phyloP scores from a whole-genome alignment of 2,113 vertebrate species.

The Vulpes lagopus region DNA sequence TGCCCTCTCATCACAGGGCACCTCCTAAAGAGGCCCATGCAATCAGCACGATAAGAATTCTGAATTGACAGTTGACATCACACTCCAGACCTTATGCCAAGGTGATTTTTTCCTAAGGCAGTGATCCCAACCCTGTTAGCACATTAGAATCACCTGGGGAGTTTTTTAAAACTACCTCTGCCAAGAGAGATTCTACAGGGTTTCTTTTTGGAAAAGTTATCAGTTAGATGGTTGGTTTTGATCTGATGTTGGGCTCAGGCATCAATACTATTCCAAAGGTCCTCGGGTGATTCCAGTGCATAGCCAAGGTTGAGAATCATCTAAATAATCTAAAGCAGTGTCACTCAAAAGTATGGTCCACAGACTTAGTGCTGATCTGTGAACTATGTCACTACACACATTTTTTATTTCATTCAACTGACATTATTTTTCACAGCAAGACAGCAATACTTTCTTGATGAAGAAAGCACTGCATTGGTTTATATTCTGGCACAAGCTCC shows the following conservation, averaged over 20 bases:
- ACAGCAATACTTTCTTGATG: neutral
- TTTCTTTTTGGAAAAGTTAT: neutral
- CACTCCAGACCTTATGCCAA: neutral
- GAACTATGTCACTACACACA: neutral
- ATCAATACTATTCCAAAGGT: constrained; percentile 8
- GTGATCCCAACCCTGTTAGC: neutral
- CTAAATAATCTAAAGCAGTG: neutral
- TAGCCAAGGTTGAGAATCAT: neutral
- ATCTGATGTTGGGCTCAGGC: neutral
- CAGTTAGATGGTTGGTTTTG: neutral
- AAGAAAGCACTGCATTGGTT: neutral
- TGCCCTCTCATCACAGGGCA: constrained; percentile 37
- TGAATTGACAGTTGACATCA: constrained; percentile 61
- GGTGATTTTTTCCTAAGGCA: constrained; percentile 41
- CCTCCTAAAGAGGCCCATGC: neutral
- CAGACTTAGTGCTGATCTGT: neutral
- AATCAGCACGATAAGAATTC: constrained; percentile 57
- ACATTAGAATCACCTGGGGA: constrained; percentile 6
- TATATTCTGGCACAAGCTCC: neutral
- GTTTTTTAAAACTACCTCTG: neutral
- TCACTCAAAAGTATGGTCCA: neutral
- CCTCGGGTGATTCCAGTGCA: neutral
- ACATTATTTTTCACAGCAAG: neutral
- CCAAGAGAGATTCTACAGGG: neutral
- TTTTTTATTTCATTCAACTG: neutral